Evolutionary conservation across 2,888 invertebrate genomes (phyloP), one percentile per base, ranked within the genome.

Genomic region (Lacanobia oleracea): DNA sequence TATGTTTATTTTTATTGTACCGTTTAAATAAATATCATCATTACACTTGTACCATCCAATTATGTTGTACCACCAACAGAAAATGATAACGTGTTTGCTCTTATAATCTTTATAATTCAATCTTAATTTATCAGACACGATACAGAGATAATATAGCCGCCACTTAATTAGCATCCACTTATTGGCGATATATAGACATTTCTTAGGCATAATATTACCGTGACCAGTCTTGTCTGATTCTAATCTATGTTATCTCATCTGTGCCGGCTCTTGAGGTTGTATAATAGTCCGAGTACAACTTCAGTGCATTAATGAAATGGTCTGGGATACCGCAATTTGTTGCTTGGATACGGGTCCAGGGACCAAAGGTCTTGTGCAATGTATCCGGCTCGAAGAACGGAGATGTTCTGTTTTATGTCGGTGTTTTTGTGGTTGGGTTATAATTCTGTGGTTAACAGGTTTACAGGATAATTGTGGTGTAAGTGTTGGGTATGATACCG

Each of bases 291-390:
- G 10, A 64, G 79, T 75, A 84, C 84, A 72, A 72, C 77, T 77
- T 77, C 72, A 72, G 60, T 81, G 79, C 75, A 84, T 84, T 84
- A 84, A 84, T 84, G 81, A 77, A 76, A 83, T 74, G 71, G 76
- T 74, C 84, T 75, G 75, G 80, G 54, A 77, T 75, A 84, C 84
- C 73, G 83, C 83, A 84, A 83, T 81, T 84, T 75, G 77, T 78
- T 72, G 78, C 72, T 59, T 16, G 33, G 68, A 54, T 59, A 57
- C 78, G n/a, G 59, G 61, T 18, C 23, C 16, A 51, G 71, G 60
- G 81, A 72, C 67, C 60, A 69, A 82, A 82, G 73, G 81, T 82
- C 75, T 76, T 62, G 60, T 63, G 51, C 40, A 21, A 2, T 21
- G 59, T 68, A 71, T 75, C 69, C 59, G 71, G 65, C 23, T 54